Evolutionary conservation across 1,140 invertebrate genomes (phyloP), one percentile per base, ranked within the genome.

Genomic region (Zaprionus capensis): DNA sequence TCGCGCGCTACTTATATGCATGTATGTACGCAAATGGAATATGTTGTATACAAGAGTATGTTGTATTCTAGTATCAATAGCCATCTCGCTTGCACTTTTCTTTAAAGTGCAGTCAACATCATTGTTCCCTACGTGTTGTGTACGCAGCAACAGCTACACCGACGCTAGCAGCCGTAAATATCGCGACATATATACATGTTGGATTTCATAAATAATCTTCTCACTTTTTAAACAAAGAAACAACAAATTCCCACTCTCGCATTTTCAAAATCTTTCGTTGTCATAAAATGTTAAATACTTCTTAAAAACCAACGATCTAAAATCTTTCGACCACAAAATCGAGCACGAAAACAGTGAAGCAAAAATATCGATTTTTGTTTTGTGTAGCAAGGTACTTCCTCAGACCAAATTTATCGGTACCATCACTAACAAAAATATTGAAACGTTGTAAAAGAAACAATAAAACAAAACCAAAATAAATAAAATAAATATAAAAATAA

Each of bases 21-120:
- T 55, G 57, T 58, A 26, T 58, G 31, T 69, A 66, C 31, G 44
- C 53, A 44, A 71, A 53, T 64, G 58, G 58, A 64, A 63, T 51
- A 67, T 74, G 73, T 70, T 76, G 76, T 78, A 78, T 75, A 78
- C 76, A 73, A 74, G 41, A 74, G 41, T 46, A 46, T 17, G 41
- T 46, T 53, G 64, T 46, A 66, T 59, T 69, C 70, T 69, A 46
- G 71, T 66, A 70, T 56, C 74, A 44, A 38, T 76, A 57, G 64
- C 66, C 62, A 78, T 78, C 76, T 71, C 76, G 62, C 71, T 78
- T 70, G 62, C 76, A 76, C 76, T 76, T 75, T 68, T 53, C 34
- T 58, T 53, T 55, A 51, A 34, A 72, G 41, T 58, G 36, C 59
- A 59, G 41, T 66, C 69, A 65, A 56, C 44, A 77, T 77, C 26